Conservation (phyloP, 2,113 vertebrate species). For the rabbit (Oryctolagus cuniculus) region mOryCun1.1 NC_091447.1:20696501-20697000, state of each 20-base stretch:
- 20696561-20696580: slow-evolving; percentile 33
- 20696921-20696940: not conserved
- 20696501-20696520: slow-evolving; percentile 39
- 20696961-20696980: slow-evolving; percentile 28
- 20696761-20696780: slow-evolving; percentile 55
- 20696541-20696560: slow-evolving; percentile 53
- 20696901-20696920: slow-evolving; percentile 50
- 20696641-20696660: slow-evolving; percentile 63
- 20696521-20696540: slow-evolving; percentile 54
- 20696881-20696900: slow-evolving; percentile 43
- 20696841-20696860: slow-evolving; percentile 31
- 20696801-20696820: not conserved
- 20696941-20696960: not conserved
- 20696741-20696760: slow-evolving; percentile 65
- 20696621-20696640: slow-evolving; percentile 81
- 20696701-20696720: slow-evolving; percentile 44
- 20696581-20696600: slow-evolving; percentile 49
- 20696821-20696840: slow-evolving; percentile 52
- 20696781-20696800: slow-evolving; percentile 76
- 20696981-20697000: slow-evolving; percentile 38
- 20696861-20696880: not conserved
- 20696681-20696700: slow-evolving; percentile 60
- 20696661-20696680: slow-evolving; percentile 14
- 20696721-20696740: slow-evolving; percentile 69
- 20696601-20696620: slow-evolving; percentile 35